Conservation (phyloP, 2,113 vertebrate species). For the Astatoreochromis straeleni region DNA sequence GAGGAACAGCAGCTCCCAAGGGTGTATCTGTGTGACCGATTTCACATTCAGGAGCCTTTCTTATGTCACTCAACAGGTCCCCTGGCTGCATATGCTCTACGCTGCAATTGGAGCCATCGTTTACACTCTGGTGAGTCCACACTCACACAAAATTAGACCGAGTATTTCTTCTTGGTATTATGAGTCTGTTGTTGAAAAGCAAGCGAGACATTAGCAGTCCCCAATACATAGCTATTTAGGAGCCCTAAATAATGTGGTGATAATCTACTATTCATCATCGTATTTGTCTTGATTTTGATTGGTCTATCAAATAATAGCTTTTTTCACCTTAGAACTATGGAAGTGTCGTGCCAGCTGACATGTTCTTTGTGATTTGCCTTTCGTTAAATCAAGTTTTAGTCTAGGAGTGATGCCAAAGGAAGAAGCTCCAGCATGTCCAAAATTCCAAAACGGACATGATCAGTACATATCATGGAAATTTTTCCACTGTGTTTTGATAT, state of each 20-base stretch:
- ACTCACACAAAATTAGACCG: not conserved
- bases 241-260: not conserved
- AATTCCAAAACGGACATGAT: not conserved
- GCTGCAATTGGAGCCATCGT: conserved; percentile 83
- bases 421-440: not conserved
- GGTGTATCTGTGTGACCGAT: not conserved
- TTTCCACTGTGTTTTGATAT: not conserved
- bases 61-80: conserved; percentile 68
- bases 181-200: not conserved
- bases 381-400: not conserved
- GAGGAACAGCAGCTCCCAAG: not conserved
- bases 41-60: conserved; percentile 28
- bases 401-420: not conserved
- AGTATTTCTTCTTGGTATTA: not conserved
- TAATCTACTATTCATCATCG: not conserved
- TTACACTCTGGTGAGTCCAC: conserved; percentile 88
- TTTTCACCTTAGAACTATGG: not conserved
- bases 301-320: not conserved
- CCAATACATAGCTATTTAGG: not conserved
- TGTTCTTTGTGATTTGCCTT: not conserved
- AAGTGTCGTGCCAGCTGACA: not conserved
- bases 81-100: conserved; percentile 93
- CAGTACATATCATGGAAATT: not conserved
- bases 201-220: not conserved
- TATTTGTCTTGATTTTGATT: not conserved